Conservation (phyloP, 2,797 vertebrate species). For the Siniperca undulata region DNA sequence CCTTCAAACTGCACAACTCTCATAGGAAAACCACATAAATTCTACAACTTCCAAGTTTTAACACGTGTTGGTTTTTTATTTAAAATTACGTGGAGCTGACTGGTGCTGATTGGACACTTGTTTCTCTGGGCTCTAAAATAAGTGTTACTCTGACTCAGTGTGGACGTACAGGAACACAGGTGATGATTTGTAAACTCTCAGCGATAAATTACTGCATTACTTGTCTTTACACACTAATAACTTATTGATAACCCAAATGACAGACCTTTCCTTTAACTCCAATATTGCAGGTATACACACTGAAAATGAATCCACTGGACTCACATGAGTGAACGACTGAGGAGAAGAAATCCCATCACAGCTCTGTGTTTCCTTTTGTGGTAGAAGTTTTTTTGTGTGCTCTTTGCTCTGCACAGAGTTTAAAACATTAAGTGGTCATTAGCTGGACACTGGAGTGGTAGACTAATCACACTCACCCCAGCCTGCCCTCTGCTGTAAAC, state of each 20-base stretch:
- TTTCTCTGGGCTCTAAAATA: background rate
- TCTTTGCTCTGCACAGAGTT: conserved; percentile 21
- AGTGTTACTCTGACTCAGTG: background rate
- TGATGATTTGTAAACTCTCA: background rate
- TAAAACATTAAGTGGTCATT: conserved; percentile 76
- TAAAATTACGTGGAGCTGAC: background rate
- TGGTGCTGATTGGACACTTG: background rate
- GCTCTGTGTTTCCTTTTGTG: conserved; percentile 51
- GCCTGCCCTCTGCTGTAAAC: conserved; percentile 78
- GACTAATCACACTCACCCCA: conserved; percentile 76
- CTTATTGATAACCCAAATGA: background rate
- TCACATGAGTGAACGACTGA: conserved; percentile 3
- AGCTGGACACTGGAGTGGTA: conserved; percentile 73
- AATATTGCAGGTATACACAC: background rate
- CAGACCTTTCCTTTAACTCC: background rate
- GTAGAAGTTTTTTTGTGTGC: conserved; percentile 9
- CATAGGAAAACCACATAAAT: background rate
- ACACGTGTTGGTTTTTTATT: background rate
- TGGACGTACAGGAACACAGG: background rate
- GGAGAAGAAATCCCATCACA: conserved; percentile 2
- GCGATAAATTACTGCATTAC: background rate
- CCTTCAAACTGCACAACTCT: background rate
- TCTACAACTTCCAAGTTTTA: background rate
- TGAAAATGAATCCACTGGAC: background rate
- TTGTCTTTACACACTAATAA: background rate